phyloP scores from a whole-genome alignment of 23 tunicate genomes.

The Halocynthia aurantium region DNA sequence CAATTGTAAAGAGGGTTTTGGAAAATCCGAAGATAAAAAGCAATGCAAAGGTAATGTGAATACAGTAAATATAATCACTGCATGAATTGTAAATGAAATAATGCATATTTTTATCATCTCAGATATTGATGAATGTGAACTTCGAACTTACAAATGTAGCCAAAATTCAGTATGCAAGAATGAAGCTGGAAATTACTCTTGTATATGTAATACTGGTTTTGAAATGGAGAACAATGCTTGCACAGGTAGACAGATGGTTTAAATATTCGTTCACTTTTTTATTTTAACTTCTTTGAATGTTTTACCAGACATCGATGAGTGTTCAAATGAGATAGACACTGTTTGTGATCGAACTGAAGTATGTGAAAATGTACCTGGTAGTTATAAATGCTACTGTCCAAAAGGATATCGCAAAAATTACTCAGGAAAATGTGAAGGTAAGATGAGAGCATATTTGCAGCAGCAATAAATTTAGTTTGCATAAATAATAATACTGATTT shows the following conservation, averaged over 20 bases:
- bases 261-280: not conserved
- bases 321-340: conserved; percentile 3
- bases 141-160: conserved; percentile 9
- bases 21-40: conserved; percentile 10
- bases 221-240: not conserved
- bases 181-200: conserved; percentile 6
- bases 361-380: conserved; percentile 30
- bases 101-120: not conserved
- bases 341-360: not conserved
- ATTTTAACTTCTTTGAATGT: not conserved
- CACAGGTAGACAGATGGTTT: not conserved
- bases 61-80: too few relatives aligned
- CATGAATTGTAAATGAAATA: too few relatives aligned
- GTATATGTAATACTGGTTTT: conserved; percentile 20
- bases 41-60: conserved; percentile 9
- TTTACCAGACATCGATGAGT: conserved; percentile 39
- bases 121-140: conserved; percentile 47
- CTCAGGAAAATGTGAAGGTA: not conserved
- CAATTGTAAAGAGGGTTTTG: conserved; percentile 19
- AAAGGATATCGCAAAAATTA: conserved; percentile 31
- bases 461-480: too few relatives aligned
- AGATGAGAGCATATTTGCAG: not conserved
- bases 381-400: conserved; percentile 26
- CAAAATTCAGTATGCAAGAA: conserved; percentile 6
- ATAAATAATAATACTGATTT: not conserved